These are phyloP conservation scores for Florisuga fusca DNA, from an alignment of 2,797 vertebrate species.

Conservation along the genomic window DNA sequence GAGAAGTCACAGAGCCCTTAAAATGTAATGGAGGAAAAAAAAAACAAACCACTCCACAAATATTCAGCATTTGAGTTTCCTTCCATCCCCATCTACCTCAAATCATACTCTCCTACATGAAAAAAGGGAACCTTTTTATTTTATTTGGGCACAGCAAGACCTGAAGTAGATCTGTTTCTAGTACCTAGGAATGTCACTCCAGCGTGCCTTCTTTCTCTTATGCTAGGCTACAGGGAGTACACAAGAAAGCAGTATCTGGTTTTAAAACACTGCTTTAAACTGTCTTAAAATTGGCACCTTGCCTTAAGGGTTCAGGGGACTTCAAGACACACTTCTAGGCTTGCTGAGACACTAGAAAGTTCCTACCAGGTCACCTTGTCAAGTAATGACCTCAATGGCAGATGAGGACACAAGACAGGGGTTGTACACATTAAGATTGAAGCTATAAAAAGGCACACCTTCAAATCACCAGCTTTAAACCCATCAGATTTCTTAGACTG, in stretches of 20 bases:
- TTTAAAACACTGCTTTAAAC: neutral
- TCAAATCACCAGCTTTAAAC: neutral
- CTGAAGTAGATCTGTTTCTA: neutral
- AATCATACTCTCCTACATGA: neutral
- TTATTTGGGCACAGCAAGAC: neutral
- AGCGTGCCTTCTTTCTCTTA: neutral
- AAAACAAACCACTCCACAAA: accelerated
- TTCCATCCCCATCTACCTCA: neutral
- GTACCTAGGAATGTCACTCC: accelerated
- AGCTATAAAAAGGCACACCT: neutral
- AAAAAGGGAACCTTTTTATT: neutral
- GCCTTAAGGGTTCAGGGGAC: neutral
- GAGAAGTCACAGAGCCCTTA: neutral
- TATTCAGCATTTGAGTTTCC: neutral
- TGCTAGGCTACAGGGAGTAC: neutral
- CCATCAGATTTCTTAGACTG: neutral
- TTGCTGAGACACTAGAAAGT: neutral
- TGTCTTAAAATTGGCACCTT: neutral
- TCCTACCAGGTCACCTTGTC: neutral
- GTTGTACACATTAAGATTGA: neutral
- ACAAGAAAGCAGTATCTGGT: neutral
- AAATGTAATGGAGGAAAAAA: neutral
- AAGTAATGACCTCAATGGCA: neutral
- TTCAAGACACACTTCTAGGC: neutral
- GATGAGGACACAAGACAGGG: neutral